Conservation (phyloP, 2,797 vertebrate species). For the Xenopus petersii region DNA sequence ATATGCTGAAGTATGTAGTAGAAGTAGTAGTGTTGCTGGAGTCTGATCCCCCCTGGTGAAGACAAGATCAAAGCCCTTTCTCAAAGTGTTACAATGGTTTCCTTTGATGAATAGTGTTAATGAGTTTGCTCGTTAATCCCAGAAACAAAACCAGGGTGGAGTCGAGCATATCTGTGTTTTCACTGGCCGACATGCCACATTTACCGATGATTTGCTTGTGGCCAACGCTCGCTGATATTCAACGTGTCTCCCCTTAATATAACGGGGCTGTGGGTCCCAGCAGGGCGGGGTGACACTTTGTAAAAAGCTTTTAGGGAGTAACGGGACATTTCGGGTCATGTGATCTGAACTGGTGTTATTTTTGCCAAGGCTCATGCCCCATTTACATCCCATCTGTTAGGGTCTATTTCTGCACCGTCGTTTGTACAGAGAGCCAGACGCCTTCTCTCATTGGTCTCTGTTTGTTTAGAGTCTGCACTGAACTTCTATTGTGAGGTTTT, state of each 20-base stretch:
- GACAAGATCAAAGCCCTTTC: too few species aligned
- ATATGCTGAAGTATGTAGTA: too few species aligned
- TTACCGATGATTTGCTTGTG: conserved; percentile 16
- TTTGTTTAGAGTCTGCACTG: neutral
- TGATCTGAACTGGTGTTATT: conserved; percentile 13
- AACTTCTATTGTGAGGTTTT: neutral
- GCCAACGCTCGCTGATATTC: conserved; percentile 15
- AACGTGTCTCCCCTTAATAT: conserved; percentile 1
- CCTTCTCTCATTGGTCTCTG: neutral
- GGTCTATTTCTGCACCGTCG: neutral
- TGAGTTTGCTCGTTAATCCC: conserved; percentile 27
- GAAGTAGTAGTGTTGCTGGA: too few species aligned
- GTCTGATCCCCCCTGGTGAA: too few species aligned
- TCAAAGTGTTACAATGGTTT: too few species aligned
- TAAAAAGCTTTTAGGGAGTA: conserved; percentile 10
- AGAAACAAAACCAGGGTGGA: neutral
- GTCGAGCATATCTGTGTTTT: conserved; percentile 5
- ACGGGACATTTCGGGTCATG: neutral
- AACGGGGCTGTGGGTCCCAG: conserved; percentile 13
- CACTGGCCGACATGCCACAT: conserved; percentile 32
- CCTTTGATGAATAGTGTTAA: conserved; percentile 34
- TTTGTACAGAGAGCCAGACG: too few species aligned
- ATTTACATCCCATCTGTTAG: conserved; percentile 27
- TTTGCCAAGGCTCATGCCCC: conserved; percentile 24
- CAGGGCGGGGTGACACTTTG: conserved; percentile 23